These are phyloP conservation scores for Acipenser ruthenus DNA, from an alignment of 2,797 vertebrate genomes.

Conservation along the genomic window DNA sequence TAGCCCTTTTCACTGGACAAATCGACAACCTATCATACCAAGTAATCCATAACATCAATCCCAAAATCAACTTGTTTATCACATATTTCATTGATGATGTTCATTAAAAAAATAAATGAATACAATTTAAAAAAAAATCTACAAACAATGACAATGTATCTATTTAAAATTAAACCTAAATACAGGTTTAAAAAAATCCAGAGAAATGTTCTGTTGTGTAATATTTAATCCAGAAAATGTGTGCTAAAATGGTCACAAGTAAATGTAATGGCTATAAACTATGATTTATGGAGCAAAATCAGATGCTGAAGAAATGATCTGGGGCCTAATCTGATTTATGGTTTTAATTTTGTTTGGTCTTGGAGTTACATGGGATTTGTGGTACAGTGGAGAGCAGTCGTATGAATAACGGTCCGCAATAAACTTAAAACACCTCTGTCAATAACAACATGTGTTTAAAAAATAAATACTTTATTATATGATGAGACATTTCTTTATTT, in stretches of 20 bases:
- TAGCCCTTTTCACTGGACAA: no score
- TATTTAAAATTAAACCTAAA: no score
- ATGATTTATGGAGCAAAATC: conserved; percentile 51
- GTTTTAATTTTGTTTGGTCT: conserved; percentile 59
- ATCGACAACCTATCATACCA: no score
- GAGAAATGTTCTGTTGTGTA: neutral
- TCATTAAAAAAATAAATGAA: no score
- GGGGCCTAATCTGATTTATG: conserved; percentile 62
- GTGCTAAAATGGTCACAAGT: conserved; percentile 29
- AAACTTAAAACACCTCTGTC: conserved; percentile 56
- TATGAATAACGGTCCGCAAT: conserved; percentile 51
- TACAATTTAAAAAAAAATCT: no score
- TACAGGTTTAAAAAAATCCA: no score
- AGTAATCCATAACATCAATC: no score
- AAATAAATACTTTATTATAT: conserved; percentile 46
- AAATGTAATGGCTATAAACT: conserved; percentile 39
- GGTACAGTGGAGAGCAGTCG: conserved; percentile 41
- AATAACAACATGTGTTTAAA: conserved; percentile 31
- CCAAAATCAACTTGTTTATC: no score
- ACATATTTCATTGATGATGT: no score
- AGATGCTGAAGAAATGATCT: conserved; percentile 34
- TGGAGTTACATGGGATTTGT: conserved; percentile 53
- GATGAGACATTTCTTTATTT: conserved; percentile 5
- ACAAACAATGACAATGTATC: no score
- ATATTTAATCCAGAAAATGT: neutral